Evolutionary conservation across 2,113 vertebrate species (phyloP), one percentile per base, ranked within the genome.

Genomic region (Halcyon senegalensis): DNA sequence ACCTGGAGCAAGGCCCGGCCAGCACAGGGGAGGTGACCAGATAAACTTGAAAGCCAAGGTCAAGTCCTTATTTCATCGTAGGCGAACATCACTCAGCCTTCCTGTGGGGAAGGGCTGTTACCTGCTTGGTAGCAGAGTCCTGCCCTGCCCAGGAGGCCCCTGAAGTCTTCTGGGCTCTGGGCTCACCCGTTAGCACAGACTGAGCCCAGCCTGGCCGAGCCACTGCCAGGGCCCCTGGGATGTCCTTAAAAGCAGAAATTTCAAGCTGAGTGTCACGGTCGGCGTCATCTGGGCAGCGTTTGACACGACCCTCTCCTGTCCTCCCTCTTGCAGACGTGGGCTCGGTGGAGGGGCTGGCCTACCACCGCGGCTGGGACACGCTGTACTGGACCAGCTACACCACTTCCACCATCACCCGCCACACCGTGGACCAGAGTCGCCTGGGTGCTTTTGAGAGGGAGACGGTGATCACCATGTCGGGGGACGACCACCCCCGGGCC

Each of bases 341-440:
- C 73, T 99, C 99, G 0, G 99, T 99, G 90, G 99, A 99, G 96
- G 99, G 99, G n/a, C 97, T 99, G 97, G 99, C 99, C 0, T 99
- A 99, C 97, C 99, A 99, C 97, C 98, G 99, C 0, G 98, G 98
- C 89, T 99, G 99, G 99, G 99, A 99, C 81, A 99, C 99, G 0
- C 98, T 99, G 17, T 99, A 99, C 97, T 99, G 99, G 99, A 99
- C 99, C 5, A 99, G 99, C 97, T 99, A 99, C 94, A 99, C 99
- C 28, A 99, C 99, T 0, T 99, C 99, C 95, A 99, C 99, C 97
- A 99, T 99, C 95, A 99, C 99, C 21, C 98, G 99, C 21, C 99
- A 99, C 97, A 99, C 99, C 0, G 99, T 99, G 97, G 99, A 99
- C 97, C 99, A 99, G 98, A 98, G 97, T 77, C 99, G 98, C 23